Evolutionary conservation across 2,113 vertebrate genomes (phyloP).

Genomic region (Melozone crissalis): DNA sequence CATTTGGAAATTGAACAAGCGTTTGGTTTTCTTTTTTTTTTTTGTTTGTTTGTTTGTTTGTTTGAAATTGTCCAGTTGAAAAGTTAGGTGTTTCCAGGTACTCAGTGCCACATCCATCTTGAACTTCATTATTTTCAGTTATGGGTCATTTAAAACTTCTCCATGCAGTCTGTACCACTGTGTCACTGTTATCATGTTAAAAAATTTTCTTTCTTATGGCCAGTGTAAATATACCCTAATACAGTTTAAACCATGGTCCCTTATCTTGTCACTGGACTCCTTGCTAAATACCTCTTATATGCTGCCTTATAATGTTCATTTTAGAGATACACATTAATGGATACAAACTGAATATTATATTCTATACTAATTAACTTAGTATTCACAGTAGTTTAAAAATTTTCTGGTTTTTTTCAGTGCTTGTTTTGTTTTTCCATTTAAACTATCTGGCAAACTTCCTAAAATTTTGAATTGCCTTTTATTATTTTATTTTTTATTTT

Average conservation of each 20-base stretch:
- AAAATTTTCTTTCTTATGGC: not conserved
- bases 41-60: too few species aligned
- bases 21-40: too few species aligned
- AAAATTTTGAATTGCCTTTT: not conserved
- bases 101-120: not conserved
- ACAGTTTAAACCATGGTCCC: rapidly evolving
- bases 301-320: rapidly evolving
- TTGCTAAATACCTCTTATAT: not conserved
- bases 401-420: not conserved
- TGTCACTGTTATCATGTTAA: not conserved
- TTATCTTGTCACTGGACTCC: not conserved
- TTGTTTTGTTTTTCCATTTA: not conserved
- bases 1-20: not conserved
- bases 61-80: not conserved
- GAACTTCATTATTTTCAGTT: not conserved
- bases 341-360: not conserved
- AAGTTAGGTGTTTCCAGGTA: not conserved
- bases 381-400: not conserved
- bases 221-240: not conserved
- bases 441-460: not conserved
- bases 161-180: rapidly evolving
- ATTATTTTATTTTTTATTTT: not conserved
- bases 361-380: not conserved
- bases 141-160: not conserved
- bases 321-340: not conserved